Base-by-base conservation (phyloP, 1,140 invertebrate genomes). In the Orchesella cincta region DNA sequence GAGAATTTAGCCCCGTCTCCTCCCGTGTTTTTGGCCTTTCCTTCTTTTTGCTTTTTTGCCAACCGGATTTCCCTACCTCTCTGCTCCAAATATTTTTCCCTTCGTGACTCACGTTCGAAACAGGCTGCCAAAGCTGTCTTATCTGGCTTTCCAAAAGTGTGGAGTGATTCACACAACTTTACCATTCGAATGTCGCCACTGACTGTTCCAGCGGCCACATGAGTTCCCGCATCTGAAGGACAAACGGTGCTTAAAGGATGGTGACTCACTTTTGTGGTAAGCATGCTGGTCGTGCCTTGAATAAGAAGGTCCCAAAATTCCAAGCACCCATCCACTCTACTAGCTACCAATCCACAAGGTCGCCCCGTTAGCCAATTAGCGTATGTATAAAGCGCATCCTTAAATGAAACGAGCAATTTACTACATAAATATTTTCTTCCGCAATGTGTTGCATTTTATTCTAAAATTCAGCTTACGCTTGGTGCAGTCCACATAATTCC, bases 81-180 rank as follows among this genome's bases (percentile, higher is more conserved):
- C 1, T 94, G 91, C 85, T 98, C 96, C 72, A 97, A 88, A 71
- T 97, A 96, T 84, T 96, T 95, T 85, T 97, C 95, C 34, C 95
- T 88, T 80, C 93, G 90, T 77, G 92, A 94, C 87, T 98, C 96
- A 72, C 95, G 87, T 78, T 97, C 94, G 84, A 97, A 90, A 87
- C 96, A 18, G 1, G 52, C 74, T 1, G 76, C 81, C 5, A 82
- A 28, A 71, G 51, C 31, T 36, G 75, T 46, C 57, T 76, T 75
- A 18, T 78, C 77, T 2, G 23, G n/a, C 31, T 67, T 70, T 12
- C 54, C 57, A 29, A 39, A 76, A 14, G 16, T 51, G 54, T 3
- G 46, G 29, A 78, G 12, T 1, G 33, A 46, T 5, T 34, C 35
- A 26, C 52, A 70, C 29, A 78, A 2, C 35, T 70, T 92, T 14